phyloP scores from a whole-genome alignment of 2,113 vertebrate genomes.

The Mola mola region DNA sequence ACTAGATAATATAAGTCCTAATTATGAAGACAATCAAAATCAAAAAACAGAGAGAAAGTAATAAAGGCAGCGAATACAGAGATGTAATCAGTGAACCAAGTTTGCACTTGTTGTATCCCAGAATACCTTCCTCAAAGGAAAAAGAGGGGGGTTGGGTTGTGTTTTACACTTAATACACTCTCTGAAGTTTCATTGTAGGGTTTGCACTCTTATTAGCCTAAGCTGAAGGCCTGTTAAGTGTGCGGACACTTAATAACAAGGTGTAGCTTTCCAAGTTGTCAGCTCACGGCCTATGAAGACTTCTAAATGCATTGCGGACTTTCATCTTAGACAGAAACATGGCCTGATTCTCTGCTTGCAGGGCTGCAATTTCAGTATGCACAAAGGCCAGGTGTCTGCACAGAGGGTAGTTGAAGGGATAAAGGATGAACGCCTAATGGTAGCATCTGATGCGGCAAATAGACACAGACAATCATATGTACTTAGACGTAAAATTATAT shows the following conservation, averaged over 20 bases:
- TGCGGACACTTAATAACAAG: conserved; percentile 81
- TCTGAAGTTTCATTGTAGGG: conserved; percentile 76
- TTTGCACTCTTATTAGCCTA: conserved; percentile 80
- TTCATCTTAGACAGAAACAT: conserved; percentile 74
- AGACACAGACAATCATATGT: conserved; percentile 58
- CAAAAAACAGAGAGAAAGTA: conserved; percentile 56
- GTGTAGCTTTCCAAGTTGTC: conserved; percentile 75
- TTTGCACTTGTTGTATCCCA: conserved; percentile 78
- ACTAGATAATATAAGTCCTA: conserved; percentile 40
- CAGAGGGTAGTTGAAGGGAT: conserved; percentile 72
- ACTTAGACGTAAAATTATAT: conserved; percentile 61
- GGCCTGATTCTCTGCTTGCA: conserved; percentile 50
- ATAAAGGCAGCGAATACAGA: conserved; percentile 58
- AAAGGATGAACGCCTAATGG: conserved; percentile 61
- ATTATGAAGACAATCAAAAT: conserved; percentile 59
- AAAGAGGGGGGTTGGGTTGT: conserved; percentile 49
- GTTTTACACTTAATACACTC: conserved; percentile 71
- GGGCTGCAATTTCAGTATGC: conserved; percentile 72
- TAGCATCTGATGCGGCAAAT: conserved; percentile 65
- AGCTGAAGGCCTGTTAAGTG: conserved; percentile 78
- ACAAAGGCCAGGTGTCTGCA: conserved; percentile 79
- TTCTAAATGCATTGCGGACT: conserved; percentile 71
- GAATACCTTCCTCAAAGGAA: conserved; percentile 74
- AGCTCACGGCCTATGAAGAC: conserved; percentile 79
- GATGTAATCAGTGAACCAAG: conserved; percentile 77